phyloP scores from a whole-genome alignment of 2,113 vertebrate species.

The Myrmophylax atrothorax region DNA sequence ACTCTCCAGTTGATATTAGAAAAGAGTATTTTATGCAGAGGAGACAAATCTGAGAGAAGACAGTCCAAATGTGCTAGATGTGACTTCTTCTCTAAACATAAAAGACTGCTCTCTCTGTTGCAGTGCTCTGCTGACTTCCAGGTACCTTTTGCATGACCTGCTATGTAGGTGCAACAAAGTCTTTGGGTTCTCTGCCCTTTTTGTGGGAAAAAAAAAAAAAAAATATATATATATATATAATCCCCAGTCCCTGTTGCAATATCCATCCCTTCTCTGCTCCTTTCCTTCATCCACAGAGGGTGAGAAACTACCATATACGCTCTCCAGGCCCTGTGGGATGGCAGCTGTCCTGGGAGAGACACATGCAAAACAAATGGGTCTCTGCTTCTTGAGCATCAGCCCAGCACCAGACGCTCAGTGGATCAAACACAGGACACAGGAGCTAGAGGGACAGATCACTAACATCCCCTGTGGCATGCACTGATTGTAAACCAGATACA shows the following conservation, averaged over 20 bases:
- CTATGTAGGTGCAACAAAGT: not conserved
- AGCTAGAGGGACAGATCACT: not conserved
- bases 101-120: not conserved
- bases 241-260: not conserved
- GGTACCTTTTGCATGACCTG: not conserved
- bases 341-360: not conserved
- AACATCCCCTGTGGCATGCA: not conserved
- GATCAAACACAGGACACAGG: not conserved
- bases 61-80: fast-evolving
- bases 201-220: too few relatives aligned
- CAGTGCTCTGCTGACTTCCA: not conserved
- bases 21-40: not conserved
- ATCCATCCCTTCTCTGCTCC: not conserved
- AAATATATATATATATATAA: not conserved
- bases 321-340: not conserved
- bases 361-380: fast-evolving
- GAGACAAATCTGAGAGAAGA: not conserved
- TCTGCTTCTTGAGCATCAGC: not conserved
- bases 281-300: not conserved
- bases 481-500: not conserved
- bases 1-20: not conserved
- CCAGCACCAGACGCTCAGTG: not conserved
- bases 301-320: not conserved
- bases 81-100: not conserved
- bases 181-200: not conserved